These are phyloP conservation scores for Lasioglossum leucozonium DNA, from an alignment of 2,888 invertebrate genomes.

Conservation along the genomic window DNA sequence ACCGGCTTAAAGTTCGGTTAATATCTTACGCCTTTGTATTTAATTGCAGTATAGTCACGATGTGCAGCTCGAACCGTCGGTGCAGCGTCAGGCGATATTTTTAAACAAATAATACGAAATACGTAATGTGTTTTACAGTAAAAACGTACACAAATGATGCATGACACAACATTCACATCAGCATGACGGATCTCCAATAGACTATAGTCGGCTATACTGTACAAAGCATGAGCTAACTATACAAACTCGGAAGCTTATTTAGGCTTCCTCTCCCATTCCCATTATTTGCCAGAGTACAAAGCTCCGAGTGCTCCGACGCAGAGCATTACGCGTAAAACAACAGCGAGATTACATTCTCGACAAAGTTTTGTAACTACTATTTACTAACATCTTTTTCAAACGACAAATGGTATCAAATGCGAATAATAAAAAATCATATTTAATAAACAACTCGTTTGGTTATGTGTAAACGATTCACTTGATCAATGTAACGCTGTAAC, in stretches of 20 bases:
- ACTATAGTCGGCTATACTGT: no score
- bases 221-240: not conserved
- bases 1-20: not conserved
- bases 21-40: not conserved
- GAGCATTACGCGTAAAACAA: not conserved
- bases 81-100: not conserved
- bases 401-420: not conserved
- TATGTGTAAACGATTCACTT: not conserved
- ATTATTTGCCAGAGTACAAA: not conserved
- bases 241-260: not conserved
- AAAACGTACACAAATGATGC: not conserved
- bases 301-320: no score
- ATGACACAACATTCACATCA: not conserved
- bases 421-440: not conserved
- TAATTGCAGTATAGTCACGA: not conserved
- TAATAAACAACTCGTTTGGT: not conserved
- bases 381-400: not conserved
- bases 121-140: not conserved
- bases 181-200: no score
- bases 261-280: not conserved
- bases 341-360: not conserved
- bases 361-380: not conserved
- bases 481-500: not conserved
- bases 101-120: conserved; percentile 4
- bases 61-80: not conserved